Conservation (phyloP, 2,888 invertebrate species). For the Polydrusus tereticollis region DNA sequence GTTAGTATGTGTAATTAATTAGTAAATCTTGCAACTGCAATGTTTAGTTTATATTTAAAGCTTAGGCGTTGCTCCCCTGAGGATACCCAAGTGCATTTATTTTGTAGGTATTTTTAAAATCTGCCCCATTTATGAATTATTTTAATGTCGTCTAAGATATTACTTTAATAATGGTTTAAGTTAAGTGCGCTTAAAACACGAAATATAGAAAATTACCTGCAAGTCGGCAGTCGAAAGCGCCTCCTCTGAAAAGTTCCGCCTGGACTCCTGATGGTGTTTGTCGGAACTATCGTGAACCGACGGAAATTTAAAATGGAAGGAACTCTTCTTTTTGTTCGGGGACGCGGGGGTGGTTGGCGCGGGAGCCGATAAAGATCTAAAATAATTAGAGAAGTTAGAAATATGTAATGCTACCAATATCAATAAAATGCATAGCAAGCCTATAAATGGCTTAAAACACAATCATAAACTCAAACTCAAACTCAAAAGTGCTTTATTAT, state of each 20-base stretch:
- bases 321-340: slow-evolving; percentile 77
- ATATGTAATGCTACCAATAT: neutral
- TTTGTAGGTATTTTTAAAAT: no score
- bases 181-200: no score
- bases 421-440: no score
- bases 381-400: no score
- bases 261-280: slow-evolving; percentile 66
- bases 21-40: slow-evolving; percentile 11
- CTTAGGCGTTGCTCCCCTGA: neutral
- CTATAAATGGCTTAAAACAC: no score
- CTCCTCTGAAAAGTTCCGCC: slow-evolving; percentile 92
- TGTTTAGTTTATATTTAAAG: neutral
- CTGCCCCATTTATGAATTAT: neutral
- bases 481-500: no score
- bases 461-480: no score
- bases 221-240: slow-evolving; percentile 87
- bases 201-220: slow-evolving; percentile 75
- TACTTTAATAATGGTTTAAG: neutral
- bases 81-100: neutral
- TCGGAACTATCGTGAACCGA: slow-evolving; percentile 70
- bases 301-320: slow-evolving; percentile 84
- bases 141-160: neutral
- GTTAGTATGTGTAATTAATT: slow-evolving; percentile 53
- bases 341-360: slow-evolving; percentile 72
- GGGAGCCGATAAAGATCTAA: slow-evolving; percentile 63